These are phyloP conservation scores for Loriculus beryllinus DNA, from an alignment of 2,797 vertebrate species.

Conservation along the genomic window DNA sequence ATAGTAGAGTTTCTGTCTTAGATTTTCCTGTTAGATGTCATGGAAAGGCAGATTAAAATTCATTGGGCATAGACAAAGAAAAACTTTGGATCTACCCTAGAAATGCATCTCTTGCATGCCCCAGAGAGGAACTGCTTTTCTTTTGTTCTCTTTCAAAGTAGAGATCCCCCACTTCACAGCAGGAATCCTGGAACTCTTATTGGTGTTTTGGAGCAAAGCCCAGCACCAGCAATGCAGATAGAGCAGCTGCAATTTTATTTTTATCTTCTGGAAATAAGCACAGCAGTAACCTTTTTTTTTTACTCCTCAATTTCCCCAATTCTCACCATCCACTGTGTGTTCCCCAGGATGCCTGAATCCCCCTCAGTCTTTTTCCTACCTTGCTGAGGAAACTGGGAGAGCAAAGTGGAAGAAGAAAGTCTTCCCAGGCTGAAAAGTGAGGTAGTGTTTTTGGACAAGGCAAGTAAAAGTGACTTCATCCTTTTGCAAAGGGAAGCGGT, in stretches of 20 bases:
- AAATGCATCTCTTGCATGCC: background rate
- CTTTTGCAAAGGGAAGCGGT: background rate
- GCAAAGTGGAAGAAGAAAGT: background rate
- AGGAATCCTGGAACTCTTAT: background rate
- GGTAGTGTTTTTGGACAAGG: background rate
- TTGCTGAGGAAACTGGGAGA: background rate
- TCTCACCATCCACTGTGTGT: background rate
- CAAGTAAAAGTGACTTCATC: background rate
- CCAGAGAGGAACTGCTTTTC: background rate
- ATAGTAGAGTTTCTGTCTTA: background rate
- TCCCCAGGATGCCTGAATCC: background rate
- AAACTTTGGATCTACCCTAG: background rate
- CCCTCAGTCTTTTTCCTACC: background rate
- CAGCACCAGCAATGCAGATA: background rate
- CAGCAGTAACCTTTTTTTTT: background rate
- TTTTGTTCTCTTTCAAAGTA: background rate
- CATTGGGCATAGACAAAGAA: background rate
- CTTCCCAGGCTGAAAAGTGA: background rate
- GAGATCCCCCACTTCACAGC: background rate
- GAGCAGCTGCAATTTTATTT: conserved; percentile 11
- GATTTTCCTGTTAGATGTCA: conserved; percentile 10
- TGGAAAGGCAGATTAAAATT: conserved; percentile 16
- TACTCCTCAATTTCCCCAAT: background rate
- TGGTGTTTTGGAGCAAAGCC: background rate
- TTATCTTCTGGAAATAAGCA: conserved; percentile 1